Conservation (phyloP, 2,888 invertebrate genomes). For the Didymodactylos carnosus region DNA sequence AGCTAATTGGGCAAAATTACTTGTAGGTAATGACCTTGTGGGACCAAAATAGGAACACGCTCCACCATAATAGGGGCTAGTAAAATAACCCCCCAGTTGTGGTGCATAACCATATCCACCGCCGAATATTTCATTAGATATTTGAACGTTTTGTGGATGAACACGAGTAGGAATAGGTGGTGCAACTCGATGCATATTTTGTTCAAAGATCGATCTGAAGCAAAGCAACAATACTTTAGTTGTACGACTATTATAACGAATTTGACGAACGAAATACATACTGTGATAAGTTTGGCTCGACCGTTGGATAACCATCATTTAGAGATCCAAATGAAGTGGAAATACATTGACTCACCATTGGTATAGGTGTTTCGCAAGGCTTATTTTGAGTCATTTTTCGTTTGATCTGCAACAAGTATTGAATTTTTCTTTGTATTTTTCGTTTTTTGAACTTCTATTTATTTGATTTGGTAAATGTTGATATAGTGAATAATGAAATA, state of each 20-base stretch:
- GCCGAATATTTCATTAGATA: no score
- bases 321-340: not conserved
- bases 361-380: not conserved
- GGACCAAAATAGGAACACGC: not conserved
- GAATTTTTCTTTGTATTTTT: no score
- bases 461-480: no score
- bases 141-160: not conserved
- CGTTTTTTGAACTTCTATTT: no score
- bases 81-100: not conserved
- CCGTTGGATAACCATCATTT: not conserved
- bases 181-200: not conserved
- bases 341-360: not conserved
- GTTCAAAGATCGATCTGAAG: not conserved
- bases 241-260: not conserved
- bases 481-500: no score
- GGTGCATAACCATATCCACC: not conserved
- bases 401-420: no score
- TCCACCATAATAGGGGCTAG: not conserved
- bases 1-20: slow-evolving; percentile 53
- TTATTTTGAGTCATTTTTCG: not conserved
- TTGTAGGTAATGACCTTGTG: slow-evolving; percentile 11
- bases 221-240: no score
- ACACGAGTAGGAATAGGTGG: not conserved
- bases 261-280: not conserved
- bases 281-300: not conserved